Evolutionary conservation across 2,888 invertebrate genomes (phyloP).

Genomic region (Drosophila diplacantha): DNA sequence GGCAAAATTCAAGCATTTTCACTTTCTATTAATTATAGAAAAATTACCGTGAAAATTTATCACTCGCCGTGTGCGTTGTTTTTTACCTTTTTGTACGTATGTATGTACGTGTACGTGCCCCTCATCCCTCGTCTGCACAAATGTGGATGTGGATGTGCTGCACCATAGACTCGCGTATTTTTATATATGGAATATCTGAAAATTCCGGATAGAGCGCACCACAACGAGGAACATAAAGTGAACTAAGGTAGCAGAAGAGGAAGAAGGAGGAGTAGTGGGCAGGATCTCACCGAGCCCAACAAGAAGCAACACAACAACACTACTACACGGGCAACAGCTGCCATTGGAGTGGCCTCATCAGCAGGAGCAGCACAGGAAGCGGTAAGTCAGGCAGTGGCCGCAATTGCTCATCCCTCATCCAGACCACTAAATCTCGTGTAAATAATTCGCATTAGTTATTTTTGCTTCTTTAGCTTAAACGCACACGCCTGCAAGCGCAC

Average conservation of each 20-base stretch:
- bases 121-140: slow-evolving; percentile 48
- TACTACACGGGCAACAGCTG: slow-evolving; percentile 3
- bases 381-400: slow-evolving; percentile 53
- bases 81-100: slow-evolving; percentile 56
- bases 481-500: slow-evolving; percentile 10
- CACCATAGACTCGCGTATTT: slow-evolving; percentile 38
- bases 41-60: slow-evolving; percentile 70
- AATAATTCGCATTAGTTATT: slow-evolving; percentile 10
- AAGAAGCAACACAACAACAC: background rate
- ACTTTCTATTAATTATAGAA: slow-evolving; percentile 61
- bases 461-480: slow-evolving; percentile 11
- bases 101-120: slow-evolving; percentile 49
- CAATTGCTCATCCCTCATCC: background rate
- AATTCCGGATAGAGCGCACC: slow-evolving; percentile 31
- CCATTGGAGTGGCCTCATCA: slow-evolving; percentile 14
- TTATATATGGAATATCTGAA: slow-evolving; percentile 25
- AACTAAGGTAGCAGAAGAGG: slow-evolving; percentile 8
- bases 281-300: slow-evolving; percentile 11
- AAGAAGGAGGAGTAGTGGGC: slow-evolving; percentile 14
- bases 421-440: background rate
- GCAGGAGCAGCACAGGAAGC: slow-evolving; percentile 58
- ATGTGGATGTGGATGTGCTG: slow-evolving; percentile 51
- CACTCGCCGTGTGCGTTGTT: slow-evolving; percentile 55
- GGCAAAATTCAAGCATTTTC: slow-evolving; percentile 62
- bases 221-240: slow-evolving; percentile 4